Evolutionary conservation across 2,797 vertebrate genomes (phyloP).

Genomic region (Choloepus didactylus): DNA sequence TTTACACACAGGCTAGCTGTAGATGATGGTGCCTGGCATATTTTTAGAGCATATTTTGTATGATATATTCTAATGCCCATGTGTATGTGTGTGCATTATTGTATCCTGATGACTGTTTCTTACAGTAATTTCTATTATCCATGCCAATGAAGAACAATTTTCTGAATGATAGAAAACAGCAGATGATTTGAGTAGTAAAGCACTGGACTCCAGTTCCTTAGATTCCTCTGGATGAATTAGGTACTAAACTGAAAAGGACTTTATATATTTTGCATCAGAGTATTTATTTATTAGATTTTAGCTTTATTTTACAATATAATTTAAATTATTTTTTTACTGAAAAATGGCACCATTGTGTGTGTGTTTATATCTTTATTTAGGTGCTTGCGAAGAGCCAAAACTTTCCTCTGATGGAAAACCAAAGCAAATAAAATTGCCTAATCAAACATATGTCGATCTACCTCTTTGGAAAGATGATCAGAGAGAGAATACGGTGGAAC

Average conservation of each 20-base stretch:
- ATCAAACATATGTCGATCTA: constrained; percentile 95
- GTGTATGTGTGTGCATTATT: background rate
- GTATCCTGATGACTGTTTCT: background rate
- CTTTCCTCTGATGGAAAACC: constrained; percentile 92
- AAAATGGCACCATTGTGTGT: background rate
- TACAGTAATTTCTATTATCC: background rate
- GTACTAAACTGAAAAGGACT: background rate
- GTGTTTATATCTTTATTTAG: constrained; percentile 76
- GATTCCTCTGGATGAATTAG: fast-evolving
- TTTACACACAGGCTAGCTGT: background rate
- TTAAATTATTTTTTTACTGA: background rate
- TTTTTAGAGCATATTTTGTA: background rate
- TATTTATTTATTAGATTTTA: background rate
- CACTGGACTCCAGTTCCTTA: background rate
- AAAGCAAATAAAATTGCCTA: constrained; percentile 95
- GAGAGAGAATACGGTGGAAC: constrained; percentile 86
- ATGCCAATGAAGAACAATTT: fast-evolving
- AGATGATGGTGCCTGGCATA: fast-evolving
- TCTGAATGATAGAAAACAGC: background rate
- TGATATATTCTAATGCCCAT: fast-evolving
- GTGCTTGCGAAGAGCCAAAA: constrained; percentile 89
- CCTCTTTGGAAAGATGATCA: constrained; percentile 96
- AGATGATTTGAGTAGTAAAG: fast-evolving
- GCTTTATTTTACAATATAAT: background rate
- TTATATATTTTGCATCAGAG: background rate